phyloP scores from a whole-genome alignment of 2,113 vertebrate genomes.

The Pseudonaja textilis region DNA sequence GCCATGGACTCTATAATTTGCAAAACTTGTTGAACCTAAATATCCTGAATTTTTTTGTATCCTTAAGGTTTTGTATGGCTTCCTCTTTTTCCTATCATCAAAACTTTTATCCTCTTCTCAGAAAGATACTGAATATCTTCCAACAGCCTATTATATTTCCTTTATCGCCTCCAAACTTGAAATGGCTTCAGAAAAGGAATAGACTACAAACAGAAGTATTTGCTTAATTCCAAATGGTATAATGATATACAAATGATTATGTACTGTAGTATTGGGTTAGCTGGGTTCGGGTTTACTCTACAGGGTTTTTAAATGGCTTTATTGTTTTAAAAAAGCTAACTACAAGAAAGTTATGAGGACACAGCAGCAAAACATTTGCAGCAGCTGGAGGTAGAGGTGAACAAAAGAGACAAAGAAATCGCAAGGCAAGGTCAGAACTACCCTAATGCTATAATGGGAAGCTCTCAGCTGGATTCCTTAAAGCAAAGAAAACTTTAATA shows the following conservation, averaged over 20 bases:
- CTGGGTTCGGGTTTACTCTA: neutral
- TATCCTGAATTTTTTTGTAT: neutral
- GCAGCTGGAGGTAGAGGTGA: slow-evolving; percentile 37
- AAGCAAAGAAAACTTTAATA: slow-evolving; percentile 58
- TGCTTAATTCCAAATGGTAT: neutral
- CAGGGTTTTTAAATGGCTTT: slow-evolving; percentile 9
- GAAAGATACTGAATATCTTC: neutral
- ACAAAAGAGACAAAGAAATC: slow-evolving; percentile 51
- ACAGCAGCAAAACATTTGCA: slow-evolving; percentile 44
- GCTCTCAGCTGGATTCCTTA: slow-evolving; percentile 57
- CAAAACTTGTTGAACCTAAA: neutral
- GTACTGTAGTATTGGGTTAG: neutral
- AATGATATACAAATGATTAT: neutral
- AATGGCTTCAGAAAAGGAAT: no score
- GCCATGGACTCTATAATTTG: neutral
- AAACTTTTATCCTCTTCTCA: no score
- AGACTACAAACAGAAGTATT: neutral
- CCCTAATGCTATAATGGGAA: slow-evolving; percentile 59
- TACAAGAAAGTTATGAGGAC: slow-evolving; percentile 30
- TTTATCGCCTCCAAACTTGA: neutral
- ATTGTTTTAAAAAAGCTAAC: slow-evolving; percentile 42
- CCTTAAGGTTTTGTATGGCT: neutral
- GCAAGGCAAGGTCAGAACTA: slow-evolving; percentile 70
- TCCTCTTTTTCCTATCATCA: neutral
- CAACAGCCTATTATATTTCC: neutral